phyloP scores from a whole-genome alignment of 2,113 vertebrate genomes.

The Loxodonta africana region DNA sequence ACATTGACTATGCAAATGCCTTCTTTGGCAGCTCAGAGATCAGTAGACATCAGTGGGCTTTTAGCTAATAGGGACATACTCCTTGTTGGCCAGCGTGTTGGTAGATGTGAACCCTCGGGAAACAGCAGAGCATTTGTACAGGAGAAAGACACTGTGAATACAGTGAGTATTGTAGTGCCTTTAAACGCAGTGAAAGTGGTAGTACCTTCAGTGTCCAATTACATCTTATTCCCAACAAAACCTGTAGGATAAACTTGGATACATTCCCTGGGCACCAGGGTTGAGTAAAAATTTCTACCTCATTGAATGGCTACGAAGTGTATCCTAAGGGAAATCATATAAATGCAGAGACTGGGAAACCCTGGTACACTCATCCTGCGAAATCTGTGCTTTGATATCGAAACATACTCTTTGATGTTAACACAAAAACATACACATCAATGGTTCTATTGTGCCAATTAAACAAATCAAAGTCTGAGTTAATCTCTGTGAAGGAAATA shows the following conservation, averaged over 20 bases:
- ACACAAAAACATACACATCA: too few relatives aligned
- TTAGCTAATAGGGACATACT: not conserved
- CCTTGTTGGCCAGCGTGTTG: not conserved
- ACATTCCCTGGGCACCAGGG: not conserved
- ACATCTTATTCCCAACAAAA: not conserved
- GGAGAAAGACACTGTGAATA: not conserved
- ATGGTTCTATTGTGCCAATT: too few relatives aligned
- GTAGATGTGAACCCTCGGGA: not conserved
- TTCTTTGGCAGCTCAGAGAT: not conserved
- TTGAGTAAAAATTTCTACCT: not conserved
- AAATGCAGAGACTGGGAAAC: not conserved
- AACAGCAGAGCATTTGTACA: too few relatives aligned
- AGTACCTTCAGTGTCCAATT: too few relatives aligned
- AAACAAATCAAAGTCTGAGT: not conserved
- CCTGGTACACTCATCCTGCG: not conserved
- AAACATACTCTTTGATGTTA: too few relatives aligned
- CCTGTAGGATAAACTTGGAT: not conserved
- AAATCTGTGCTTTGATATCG: too few relatives aligned
- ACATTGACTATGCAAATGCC: not conserved
- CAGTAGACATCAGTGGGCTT: not conserved
- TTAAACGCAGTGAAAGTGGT: too few relatives aligned
- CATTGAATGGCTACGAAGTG: not conserved
- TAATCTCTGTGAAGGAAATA: not conserved
- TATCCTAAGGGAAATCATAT: not conserved
- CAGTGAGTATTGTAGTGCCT: not conserved